phyloP scores from a whole-genome alignment of 1,140 invertebrate genomes.

The Zaprionus kolodkinae region DNA sequence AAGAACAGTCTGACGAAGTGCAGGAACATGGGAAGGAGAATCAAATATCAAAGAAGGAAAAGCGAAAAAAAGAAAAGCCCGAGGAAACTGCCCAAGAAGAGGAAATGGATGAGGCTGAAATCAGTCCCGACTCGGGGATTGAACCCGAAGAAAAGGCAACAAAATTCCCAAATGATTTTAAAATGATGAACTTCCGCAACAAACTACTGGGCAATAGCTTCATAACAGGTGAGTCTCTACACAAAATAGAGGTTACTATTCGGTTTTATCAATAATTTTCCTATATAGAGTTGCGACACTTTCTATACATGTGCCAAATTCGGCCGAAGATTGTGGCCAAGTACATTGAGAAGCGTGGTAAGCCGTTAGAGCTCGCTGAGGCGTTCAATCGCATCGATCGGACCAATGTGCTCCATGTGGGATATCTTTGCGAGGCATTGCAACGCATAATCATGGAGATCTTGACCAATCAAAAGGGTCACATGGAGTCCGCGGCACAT shows the following conservation, averaged over 20 bases:
- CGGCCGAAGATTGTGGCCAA: conserved; percentile 85
- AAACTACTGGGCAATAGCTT: conserved; percentile 71
- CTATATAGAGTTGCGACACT: conserved; percentile 85
- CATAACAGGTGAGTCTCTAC: conserved; percentile 59
- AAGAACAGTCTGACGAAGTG: not conserved
- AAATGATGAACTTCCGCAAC: conserved; percentile 74
- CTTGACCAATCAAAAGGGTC: conserved; percentile 86
- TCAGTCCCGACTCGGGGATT: conserved; percentile 67
- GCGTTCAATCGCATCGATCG: conserved; percentile 86
- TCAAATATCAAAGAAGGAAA: conserved; percentile 5
- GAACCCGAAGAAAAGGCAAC: conserved; percentile 58
- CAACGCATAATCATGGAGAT: conserved; percentile 88
- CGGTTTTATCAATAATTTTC: not conserved
- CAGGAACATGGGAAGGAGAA: conserved; percentile 3
- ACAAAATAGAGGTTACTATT: no score
- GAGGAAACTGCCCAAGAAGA: conserved; percentile 17
- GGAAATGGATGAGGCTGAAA: conserved; percentile 42
- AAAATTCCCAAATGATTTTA: conserved; percentile 77
- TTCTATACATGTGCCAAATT: conserved; percentile 84
- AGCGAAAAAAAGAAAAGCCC: conserved; percentile 28
- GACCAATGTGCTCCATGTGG: conserved; percentile 84
- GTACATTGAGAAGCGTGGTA: conserved; percentile 88
- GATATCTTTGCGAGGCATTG: conserved; percentile 87
- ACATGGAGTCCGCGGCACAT: conserved; percentile 87
- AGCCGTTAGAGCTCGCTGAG: conserved; percentile 87